A percentile compares a stretch with the other conserved stretches of the same genome.
phyloP scores from a whole-genome alignment of 2,888 invertebrate species.

The Monoplex corrugatus region DNA sequence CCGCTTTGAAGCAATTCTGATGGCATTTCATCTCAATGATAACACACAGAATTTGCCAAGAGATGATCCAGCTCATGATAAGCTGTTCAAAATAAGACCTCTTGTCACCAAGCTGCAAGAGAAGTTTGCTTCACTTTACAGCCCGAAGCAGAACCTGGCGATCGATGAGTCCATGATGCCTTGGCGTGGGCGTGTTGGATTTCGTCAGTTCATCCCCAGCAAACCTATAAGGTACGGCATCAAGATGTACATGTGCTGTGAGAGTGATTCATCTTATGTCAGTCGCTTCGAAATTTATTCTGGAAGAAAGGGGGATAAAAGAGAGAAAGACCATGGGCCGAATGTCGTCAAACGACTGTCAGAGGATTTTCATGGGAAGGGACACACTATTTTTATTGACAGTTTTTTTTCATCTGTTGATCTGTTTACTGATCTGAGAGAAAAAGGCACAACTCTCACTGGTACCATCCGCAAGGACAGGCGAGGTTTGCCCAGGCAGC shows the following conservation, averaged over 20 bases:
- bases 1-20: slow-evolving; percentile 1
- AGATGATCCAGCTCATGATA: slow-evolving; percentile 25
- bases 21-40: slow-evolving; percentile 9
- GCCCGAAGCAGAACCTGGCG: background rate
- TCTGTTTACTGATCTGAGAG: background rate
- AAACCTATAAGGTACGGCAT: slow-evolving; percentile 31
- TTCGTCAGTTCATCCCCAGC: slow-evolving; percentile 22
- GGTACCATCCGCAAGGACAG: slow-evolving; percentile 16
- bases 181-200: slow-evolving; percentile 23
- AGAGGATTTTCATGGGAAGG: no score
- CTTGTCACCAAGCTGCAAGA: slow-evolving; percentile 8
- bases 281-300: background rate
- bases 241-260: slow-evolving; percentile 32
- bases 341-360: no score
- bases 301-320: background rate
- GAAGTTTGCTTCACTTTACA: background rate
- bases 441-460: background rate
- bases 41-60: background rate
- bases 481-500: background rate
- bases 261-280: background rate
- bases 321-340: no score
- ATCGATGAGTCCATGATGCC: slow-evolving; percentile 34
- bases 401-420: no score
- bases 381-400: no score
- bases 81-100: slow-evolving; percentile 27